Percentiles rank a stretch among this genome's conserved stretches.
These are phyloP conservation scores for Heliconius hewitsoni DNA, from an alignment of 1,140 invertebrate species.

Conservation along the genomic window DNA sequence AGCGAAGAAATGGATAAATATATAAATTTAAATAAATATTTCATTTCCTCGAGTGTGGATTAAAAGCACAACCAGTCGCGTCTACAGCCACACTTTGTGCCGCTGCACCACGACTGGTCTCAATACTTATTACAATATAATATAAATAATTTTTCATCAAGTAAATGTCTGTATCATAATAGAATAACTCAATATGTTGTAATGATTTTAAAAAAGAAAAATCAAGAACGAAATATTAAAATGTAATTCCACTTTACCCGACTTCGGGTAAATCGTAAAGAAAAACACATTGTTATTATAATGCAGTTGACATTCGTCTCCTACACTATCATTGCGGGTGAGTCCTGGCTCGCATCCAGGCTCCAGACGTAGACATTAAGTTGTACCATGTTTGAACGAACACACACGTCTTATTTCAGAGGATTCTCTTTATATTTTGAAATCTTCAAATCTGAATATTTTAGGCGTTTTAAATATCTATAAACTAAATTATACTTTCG, in stretches of 20 bases:
- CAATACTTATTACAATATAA: too few species aligned
- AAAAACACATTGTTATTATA: background rate
- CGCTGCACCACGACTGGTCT: too few species aligned
- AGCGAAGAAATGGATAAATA: too few species aligned
- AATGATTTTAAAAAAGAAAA: background rate
- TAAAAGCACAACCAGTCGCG: too few species aligned
- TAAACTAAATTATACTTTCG: background rate
- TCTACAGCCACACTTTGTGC: too few species aligned
- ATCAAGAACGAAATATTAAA: background rate
- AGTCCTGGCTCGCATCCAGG: conserved; percentile 31
- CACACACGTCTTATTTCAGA: conserved; percentile 21
- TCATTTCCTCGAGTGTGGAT: too few species aligned
- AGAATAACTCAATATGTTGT: background rate
- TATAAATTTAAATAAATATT: too few species aligned
- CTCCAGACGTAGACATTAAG: conserved; percentile 24
- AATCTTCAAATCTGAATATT: conserved; percentile 16
- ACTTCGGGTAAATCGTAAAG: background rate
- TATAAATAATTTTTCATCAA: too few species aligned
- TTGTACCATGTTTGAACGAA: conserved; percentile 25
- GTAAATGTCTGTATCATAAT: too few species aligned
- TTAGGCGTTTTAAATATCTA: background rate
- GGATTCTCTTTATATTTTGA: conserved; percentile 9
- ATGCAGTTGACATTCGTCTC: background rate
- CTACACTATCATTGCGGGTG: conserved; percentile 13
- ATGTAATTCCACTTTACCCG: background rate